Base-by-base conservation (phyloP, 2,888 invertebrate genomes). In the Agriotes lineatus region DNA sequence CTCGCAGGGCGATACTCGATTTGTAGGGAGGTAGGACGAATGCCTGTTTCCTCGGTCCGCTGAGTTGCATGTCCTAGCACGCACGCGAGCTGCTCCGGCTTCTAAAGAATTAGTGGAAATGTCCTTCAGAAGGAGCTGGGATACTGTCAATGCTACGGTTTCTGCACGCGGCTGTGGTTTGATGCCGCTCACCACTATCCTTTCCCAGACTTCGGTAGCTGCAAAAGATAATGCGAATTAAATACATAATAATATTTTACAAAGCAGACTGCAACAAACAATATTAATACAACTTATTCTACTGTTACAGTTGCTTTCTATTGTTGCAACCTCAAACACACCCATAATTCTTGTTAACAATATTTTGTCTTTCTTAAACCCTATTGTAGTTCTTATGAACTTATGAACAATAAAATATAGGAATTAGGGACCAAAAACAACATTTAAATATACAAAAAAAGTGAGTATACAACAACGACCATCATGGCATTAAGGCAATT, bases 181-280 rank as follows among this genome's bases (percentile, higher is more conserved):
- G 45, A 88, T 79, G 12, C 90, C 88, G 3, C 85, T 82, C 48
- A 90, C 88, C 6, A 85, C 82, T 52, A 94, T 86, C 73, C 90
- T 90, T 80, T 94, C 93, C 93, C 94, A 94, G 4, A 88, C 87
- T 82, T 93, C 93, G 1, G 90, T 88, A 6, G 88, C 93, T 92
- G 83, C 35, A 80, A 83, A 66, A 70, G 68, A 65, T 60, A 48
- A 42, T 1, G 7, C 16, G 9, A 1, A 2, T 39, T 2, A 16
- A 7, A 18, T 42, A 18, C 4, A 42, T 12, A 37, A 4, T 30
- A 9, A 30, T 9, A 30, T 30, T 4, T 30, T 30, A 30, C 30
- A 30, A 30, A 30, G 9, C 4, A 30, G 9, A 30, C 9, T n/a
- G n/a, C n/a, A n/a, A n/a, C n/a, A n/a, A n/a, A n/a, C n/a, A n/a